phyloP scores from a whole-genome alignment of 2,888 invertebrate species.

The Neoitamus cyanurus region DNA sequence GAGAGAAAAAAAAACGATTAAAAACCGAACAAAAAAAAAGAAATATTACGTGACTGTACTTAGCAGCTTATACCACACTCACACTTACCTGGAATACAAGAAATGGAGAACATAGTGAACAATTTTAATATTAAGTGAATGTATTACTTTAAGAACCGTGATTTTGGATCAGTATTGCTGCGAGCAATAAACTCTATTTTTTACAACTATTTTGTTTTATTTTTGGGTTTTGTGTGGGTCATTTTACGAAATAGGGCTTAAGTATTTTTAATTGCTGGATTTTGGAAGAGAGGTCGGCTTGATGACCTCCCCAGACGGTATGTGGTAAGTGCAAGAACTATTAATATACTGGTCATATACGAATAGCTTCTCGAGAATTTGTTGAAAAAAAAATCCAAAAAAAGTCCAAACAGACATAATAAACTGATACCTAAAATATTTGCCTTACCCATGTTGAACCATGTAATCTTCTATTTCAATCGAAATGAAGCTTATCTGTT shows the following conservation, averaged over 20 bases:
- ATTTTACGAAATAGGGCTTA: not conserved
- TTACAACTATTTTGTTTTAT: conserved; percentile 7
- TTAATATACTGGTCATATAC: too few relatives aligned
- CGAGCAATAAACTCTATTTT: conserved; percentile 41
- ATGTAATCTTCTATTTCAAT: too few relatives aligned
- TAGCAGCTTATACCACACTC: conserved; percentile 20
- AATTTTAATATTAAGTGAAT: conserved; percentile 30
- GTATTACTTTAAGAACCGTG: conserved; percentile 37
- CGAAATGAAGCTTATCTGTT: too few relatives aligned
- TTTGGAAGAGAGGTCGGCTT: too few relatives aligned
- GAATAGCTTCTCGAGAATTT: too few relatives aligned
- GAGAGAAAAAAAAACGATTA: not conserved
- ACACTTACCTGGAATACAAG: conserved; percentile 30
- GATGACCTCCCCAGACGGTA: too few relatives aligned
- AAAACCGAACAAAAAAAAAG: not conserved
- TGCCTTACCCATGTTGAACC: too few relatives aligned
- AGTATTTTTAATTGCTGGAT: too few relatives aligned
- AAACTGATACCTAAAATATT: too few relatives aligned
- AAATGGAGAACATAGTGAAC: conserved; percentile 12
- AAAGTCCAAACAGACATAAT: not conserved
- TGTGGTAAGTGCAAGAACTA: too few relatives aligned
- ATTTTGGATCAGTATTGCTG: conserved; percentile 41
- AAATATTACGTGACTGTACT: conserved; percentile 26
- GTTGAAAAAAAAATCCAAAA: not conserved
- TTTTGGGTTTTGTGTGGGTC: not conserved